Evolutionary conservation across 1,140 invertebrate genomes (phyloP), one percentile per base, ranked within the genome.

Genomic region (Akabosia matsudoensis): DNA sequence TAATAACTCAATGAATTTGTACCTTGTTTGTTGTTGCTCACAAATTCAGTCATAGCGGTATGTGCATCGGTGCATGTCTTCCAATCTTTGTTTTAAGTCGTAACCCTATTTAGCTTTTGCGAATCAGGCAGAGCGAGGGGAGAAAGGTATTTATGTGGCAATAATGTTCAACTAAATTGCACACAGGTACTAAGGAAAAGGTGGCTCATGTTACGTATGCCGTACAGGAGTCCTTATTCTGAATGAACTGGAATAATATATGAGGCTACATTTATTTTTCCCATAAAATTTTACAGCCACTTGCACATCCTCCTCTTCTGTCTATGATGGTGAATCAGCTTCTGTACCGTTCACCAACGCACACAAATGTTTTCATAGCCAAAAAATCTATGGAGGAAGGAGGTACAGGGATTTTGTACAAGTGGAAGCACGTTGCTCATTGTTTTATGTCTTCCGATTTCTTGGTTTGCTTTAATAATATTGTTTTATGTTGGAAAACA

Each of bases 261-360:
- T 67, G 28, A 31, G 61, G 30, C 24, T 31, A 31, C 61, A 67
- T 67, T 67, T 67, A 67, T 7, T 67, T 67, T 67, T 67, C 26
- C 28, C 61, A 67, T 67, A 67, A 67, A 67, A 67, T 67, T 67
- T 67, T 67, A 67, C 61, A 67, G 61, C 61, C 28, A 31, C 61
- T 67, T 67, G 61, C 61, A 31, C 28, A 28, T 28, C 61, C 24
- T n/a, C 54, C 54, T 61, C 18, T 7, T 45, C n/a, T n/a, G n/a
- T n/a, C n/a, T n/a, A n/a, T n/a, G n/a, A n/a, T n/a, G n/a, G n/a
- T n/a, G n/a, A n/a, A n/a, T n/a, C n/a, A n/a, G n/a, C n/a, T n/a
- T n/a, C n/a, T n/a, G n/a, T n/a, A n/a, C n/a, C n/a, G n/a, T n/a
- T n/a, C n/a, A n/a, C n/a, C n/a, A n/a, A n/a, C n/a, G n/a, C n/a